A percentile compares a stretch with the other conserved stretches of the same genome.
phyloP scores from a whole-genome alignment of 2,113 vertebrate species.

The Etia nguti region DNA sequence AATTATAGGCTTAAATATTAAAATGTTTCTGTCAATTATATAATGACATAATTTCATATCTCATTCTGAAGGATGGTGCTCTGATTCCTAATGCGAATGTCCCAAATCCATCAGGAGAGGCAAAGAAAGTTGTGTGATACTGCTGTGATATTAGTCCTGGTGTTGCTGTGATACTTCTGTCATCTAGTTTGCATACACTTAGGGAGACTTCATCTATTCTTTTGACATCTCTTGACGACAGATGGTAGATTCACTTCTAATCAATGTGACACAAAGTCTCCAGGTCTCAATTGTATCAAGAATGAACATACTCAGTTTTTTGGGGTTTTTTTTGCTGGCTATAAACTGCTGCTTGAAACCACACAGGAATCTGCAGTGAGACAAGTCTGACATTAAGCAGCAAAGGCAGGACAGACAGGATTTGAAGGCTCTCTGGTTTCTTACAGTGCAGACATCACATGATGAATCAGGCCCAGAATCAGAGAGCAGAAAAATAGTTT shows the following conservation, averaged over 20 bases:
- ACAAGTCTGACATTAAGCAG: neutral
- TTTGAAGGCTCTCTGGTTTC: neutral
- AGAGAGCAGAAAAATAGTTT: neutral
- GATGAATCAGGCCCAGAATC: neutral
- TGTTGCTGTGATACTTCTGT: neutral
- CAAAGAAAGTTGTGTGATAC: neutral
- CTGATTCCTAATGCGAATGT: neutral
- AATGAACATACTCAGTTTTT: neutral
- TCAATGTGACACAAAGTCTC: neutral
- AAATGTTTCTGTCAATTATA: slow-evolving; percentile 11
- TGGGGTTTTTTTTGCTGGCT: accelerated
- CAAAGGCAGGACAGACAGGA: neutral
- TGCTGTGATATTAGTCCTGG: neutral
- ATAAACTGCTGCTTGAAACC: neutral
- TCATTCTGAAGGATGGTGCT: neutral
- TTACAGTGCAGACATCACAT: neutral
- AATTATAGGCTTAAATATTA: neutral
- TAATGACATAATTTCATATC: slow-evolving; percentile 17
- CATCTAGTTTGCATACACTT: neutral
- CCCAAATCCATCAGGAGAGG: neutral
- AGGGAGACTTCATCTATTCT: neutral
- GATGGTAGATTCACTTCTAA: neutral
- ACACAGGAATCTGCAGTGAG: neutral
- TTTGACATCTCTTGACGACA: neutral
- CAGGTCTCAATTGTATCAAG: neutral